These are phyloP conservation scores for Drosophila diplacantha DNA, from an alignment of 2,888 invertebrate species.

Conservation along the genomic window DNA sequence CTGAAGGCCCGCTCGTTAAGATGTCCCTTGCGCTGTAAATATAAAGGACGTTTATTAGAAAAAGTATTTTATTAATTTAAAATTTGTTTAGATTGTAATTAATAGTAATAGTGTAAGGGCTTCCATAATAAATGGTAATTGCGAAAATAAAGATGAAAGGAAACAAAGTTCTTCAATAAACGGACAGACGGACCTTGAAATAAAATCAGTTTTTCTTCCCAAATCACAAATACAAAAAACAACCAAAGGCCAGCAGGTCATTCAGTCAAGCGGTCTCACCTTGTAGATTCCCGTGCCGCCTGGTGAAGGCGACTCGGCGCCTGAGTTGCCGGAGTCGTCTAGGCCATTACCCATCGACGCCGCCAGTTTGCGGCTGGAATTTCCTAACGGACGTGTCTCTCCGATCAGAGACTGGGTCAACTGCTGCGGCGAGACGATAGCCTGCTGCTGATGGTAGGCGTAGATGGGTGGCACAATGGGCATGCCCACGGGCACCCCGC, in stretches of 20 bases:
- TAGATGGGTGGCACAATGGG: slow-evolving; percentile 79
- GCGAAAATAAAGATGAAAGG: background rate
- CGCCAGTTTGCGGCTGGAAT: slow-evolving; percentile 81
- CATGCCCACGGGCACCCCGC: slow-evolving; percentile 77
- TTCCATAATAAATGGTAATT: background rate
- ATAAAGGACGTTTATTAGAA: background rate
- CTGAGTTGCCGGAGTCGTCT: slow-evolving; percentile 78
- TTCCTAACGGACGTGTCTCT: slow-evolving; percentile 80
- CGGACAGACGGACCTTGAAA: background rate
- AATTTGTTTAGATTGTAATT: no score
- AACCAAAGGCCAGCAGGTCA: background rate
- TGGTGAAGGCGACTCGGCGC: slow-evolving; percentile 80
- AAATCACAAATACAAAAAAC: background rate
- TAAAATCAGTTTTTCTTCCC: background rate
- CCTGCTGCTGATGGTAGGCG: slow-evolving; percentile 76
- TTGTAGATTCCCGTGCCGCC: slow-evolving; percentile 89
- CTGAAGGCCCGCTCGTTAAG: slow-evolving; percentile 95
- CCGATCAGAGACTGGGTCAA: slow-evolving; percentile 81
- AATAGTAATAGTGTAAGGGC: no score
- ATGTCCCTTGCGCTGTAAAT: slow-evolving; percentile 88
- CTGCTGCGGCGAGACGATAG: slow-evolving; percentile 75
- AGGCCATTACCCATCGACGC: slow-evolving; percentile 84
- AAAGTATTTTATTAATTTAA: background rate
- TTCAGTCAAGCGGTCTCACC: slow-evolving; percentile 12
- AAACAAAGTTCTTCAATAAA: background rate